phyloP scores from a whole-genome alignment of 2,888 invertebrate genomes.

The Nymphalis polychloros region DNA sequence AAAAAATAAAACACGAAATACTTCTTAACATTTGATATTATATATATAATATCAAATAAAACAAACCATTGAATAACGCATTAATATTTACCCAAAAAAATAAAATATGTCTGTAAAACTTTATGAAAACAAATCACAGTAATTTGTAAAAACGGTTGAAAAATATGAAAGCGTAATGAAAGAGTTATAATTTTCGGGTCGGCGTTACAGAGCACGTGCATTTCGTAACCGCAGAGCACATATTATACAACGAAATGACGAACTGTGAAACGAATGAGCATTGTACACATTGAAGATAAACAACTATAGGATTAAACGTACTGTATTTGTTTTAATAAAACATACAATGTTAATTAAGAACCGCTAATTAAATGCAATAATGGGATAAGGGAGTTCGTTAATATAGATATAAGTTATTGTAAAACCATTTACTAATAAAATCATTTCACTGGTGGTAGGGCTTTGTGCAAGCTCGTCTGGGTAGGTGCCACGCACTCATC shows the following conservation, averaged over 20 bases:
- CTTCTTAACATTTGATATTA: too few relatives aligned
- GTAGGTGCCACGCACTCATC: too few relatives aligned
- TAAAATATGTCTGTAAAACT: constrained; percentile 1
- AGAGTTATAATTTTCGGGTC: constrained; percentile 28
- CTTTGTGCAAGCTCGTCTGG: too few relatives aligned
- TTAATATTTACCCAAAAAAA: not conserved
- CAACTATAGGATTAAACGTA: not conserved
- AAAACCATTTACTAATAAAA: too few relatives aligned
- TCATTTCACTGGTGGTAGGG: too few relatives aligned
- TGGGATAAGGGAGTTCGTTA: too few relatives aligned
- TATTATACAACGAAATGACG: constrained; percentile 27
- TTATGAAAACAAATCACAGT: constrained; percentile 11
- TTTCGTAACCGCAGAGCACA: constrained; percentile 34
- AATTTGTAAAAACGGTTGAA: constrained; percentile 24
- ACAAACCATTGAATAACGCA: not conserved
- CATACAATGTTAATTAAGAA: not conserved
- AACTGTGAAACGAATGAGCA: constrained; percentile 14
- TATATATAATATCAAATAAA: too few relatives aligned
- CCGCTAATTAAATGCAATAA: not conserved
- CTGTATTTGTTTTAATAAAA: not conserved
- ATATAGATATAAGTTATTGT: too few relatives aligned
- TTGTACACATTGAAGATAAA: constrained; percentile 8
- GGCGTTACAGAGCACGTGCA: constrained; percentile 33
- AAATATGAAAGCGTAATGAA: constrained; percentile 17
- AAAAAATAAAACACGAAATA: too few relatives aligned